Percentiles rank a stretch among this genome's conserved stretches.
Conservation (phyloP, 2,113 vertebrate species). For the Larimichthys polyactis region DNA sequence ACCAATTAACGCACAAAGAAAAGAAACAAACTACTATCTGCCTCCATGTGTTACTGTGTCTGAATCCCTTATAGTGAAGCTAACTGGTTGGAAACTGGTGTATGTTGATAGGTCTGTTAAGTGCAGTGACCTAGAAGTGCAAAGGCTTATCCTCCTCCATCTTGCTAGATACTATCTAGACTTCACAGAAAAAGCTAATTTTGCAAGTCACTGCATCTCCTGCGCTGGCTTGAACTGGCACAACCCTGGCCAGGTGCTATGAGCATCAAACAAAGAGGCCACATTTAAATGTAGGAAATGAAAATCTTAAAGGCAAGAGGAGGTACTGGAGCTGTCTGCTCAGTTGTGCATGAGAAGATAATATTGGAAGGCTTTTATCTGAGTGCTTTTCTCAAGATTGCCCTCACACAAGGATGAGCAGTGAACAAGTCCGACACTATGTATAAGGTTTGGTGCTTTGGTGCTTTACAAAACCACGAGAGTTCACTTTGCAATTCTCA, state of each 20-base stretch:
- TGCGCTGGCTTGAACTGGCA: constrained; percentile 7
- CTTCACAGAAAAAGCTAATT: constrained; percentile 10
- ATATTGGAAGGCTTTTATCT: constrained; percentile 79
- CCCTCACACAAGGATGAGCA: constrained; percentile 71
- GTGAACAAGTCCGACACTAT: constrained; percentile 55
- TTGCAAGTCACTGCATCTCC: constrained; percentile 3
- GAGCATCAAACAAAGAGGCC: background rate
- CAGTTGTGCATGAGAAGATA: constrained; percentile 72
- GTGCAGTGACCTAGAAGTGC: constrained; percentile 54
- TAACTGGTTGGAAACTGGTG: constrained; percentile 25
- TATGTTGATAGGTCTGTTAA: constrained; percentile 29
- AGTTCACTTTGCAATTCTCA: constrained; percentile 34
- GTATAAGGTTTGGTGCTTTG: constrained; percentile 55
- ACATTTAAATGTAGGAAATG: constrained; percentile 7
- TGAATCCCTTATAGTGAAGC: background rate
- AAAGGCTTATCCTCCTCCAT: constrained; percentile 34
- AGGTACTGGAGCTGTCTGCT: constrained; percentile 52
- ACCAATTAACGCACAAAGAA: background rate
- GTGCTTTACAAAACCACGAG: constrained; percentile 27
- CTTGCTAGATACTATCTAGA: constrained; percentile 27
- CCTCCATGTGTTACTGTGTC: constrained; percentile 3
- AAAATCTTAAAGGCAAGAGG: constrained; percentile 37
- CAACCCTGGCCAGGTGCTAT: background rate
- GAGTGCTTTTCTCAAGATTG: constrained; percentile 67
- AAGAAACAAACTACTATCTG: background rate